Conservation (phyloP, 2,888 invertebrate species). For the Phymatocera aterrima region DNA sequence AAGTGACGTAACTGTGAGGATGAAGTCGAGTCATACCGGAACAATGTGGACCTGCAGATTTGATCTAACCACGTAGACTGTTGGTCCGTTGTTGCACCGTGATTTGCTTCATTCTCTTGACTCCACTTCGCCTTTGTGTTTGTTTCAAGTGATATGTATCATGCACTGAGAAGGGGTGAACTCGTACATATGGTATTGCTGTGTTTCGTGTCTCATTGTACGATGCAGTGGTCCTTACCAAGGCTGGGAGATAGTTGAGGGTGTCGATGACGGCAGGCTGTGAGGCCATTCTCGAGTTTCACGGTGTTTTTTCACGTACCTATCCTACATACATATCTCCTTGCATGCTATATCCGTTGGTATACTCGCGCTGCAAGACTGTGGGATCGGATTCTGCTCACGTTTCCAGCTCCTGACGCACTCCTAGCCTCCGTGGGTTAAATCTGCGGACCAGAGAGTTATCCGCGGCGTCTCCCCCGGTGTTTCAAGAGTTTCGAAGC, state of each 20-base stretch:
- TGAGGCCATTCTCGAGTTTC: slow-evolving; percentile 1
- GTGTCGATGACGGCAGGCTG: neutral
- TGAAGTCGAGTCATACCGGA: too few species aligned
- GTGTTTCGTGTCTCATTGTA: slow-evolving; percentile 46
- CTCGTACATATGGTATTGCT: neutral
- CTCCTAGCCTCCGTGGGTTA: slow-evolving; percentile 28
- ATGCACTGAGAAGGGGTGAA: neutral
- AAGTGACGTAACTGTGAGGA: neutral
- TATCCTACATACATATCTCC: neutral
- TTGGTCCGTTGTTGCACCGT: neutral
- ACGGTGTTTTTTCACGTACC: neutral
- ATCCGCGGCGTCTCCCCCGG: neutral
- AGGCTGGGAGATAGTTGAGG: slow-evolving; percentile 9
- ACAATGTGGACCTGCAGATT: neutral
- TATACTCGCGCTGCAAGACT: neutral
- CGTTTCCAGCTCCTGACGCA: slow-evolving; percentile 2
- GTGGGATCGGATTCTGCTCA: slow-evolving; percentile 11
- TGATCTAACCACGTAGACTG: neutral
- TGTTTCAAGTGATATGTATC: neutral
- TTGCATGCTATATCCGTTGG: neutral
- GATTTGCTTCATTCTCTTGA: neutral
- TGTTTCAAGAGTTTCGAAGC: slow-evolving; percentile 37
- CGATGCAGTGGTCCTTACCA: slow-evolving; percentile 41
- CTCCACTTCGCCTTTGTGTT: neutral
- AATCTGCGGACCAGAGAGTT: neutral